phyloP scores from a whole-genome alignment of 2,888 invertebrate genomes.

The Orthosia gothica region DNA sequence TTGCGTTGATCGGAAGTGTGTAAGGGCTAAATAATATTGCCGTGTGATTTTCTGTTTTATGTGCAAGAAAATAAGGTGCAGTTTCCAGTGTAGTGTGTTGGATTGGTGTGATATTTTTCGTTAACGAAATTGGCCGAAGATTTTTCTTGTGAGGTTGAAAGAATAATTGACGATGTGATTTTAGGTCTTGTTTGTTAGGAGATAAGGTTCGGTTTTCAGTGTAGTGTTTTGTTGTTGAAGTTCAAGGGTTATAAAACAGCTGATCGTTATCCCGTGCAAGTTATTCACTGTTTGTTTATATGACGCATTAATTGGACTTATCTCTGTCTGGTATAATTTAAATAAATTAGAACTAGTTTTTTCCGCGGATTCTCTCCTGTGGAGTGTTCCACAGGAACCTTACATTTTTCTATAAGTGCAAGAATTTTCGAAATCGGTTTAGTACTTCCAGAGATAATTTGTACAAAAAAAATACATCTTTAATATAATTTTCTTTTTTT shows the following conservation, averaged over 20 bases:
- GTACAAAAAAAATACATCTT: no score
- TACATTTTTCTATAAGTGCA: no score
- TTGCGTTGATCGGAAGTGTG: slow-evolving; percentile 32
- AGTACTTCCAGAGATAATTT: no score
- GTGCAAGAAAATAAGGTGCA: slow-evolving; percentile 9
- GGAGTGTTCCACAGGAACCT: no score
- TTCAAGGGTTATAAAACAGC: slow-evolving; percentile 2
- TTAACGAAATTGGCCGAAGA: not conserved
- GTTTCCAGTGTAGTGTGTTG: slow-evolving; percentile 34
- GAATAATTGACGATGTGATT: not conserved
- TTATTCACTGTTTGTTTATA: slow-evolving; percentile 11
- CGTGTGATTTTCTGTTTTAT: not conserved
- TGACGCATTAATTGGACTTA: slow-evolving; percentile 3
- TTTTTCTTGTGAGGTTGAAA: not conserved
- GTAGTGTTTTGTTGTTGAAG: not conserved
- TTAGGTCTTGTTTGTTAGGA: not conserved
- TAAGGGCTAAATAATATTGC: not conserved
- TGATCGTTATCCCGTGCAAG: slow-evolving; percentile 8
- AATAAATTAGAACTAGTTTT: not conserved
- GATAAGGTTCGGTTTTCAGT: slow-evolving; percentile 38
- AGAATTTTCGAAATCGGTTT: no score
- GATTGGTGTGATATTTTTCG: slow-evolving; percentile 2
- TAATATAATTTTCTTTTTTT: no score
- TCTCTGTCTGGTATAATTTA: slow-evolving; percentile 10
- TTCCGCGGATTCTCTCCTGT: no score